Conservation (phyloP, 2,797 vertebrate genomes). For the Amphiprion clarkii region DNA sequence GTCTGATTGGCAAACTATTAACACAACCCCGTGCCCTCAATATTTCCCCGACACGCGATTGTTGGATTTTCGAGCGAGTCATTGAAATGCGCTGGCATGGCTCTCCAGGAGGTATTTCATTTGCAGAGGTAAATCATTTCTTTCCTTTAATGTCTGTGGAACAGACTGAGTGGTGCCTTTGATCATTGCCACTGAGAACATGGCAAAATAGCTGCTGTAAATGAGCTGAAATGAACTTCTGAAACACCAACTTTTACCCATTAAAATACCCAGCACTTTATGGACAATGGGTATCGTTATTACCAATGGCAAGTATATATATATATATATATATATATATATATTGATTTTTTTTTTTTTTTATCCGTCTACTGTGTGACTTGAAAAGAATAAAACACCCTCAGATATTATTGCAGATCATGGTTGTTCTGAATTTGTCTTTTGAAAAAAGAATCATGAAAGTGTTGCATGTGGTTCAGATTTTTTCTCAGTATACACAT, state of each 20-base stretch:
- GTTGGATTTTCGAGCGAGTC: conserved; percentile 57
- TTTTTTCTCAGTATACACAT: not conserved
- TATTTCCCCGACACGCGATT: conserved; percentile 58
- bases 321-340: not conserved
- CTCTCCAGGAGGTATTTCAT: conserved; percentile 74
- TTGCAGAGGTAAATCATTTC: conserved; percentile 77
- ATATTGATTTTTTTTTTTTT: too few species aligned
- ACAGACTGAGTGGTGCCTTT: conserved; percentile 69
- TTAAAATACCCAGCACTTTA: conserved; percentile 37
- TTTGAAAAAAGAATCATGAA: not conserved
- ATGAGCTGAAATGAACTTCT: conserved; percentile 61
- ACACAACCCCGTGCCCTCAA: conserved; percentile 63
- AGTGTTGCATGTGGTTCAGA: not conserved
- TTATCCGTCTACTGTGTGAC: conserved; percentile 1
- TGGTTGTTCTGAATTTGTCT: not conserved
- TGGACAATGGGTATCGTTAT: conserved; percentile 25
- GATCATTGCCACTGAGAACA: conserved; percentile 70
- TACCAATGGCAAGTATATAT: conserved; percentile 5
- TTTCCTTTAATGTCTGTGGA: conserved; percentile 72
- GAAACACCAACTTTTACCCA: conserved; percentile 48
- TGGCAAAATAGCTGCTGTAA: conserved; percentile 61
- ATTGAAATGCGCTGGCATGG: conserved; percentile 72
- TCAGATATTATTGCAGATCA: not conserved
- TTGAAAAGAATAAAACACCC: conserved; percentile 13
- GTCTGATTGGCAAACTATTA: conserved; percentile 72